phyloP scores from a whole-genome alignment of 2,797 vertebrate genomes.

The Tympanoctomys barrerae region DNA sequence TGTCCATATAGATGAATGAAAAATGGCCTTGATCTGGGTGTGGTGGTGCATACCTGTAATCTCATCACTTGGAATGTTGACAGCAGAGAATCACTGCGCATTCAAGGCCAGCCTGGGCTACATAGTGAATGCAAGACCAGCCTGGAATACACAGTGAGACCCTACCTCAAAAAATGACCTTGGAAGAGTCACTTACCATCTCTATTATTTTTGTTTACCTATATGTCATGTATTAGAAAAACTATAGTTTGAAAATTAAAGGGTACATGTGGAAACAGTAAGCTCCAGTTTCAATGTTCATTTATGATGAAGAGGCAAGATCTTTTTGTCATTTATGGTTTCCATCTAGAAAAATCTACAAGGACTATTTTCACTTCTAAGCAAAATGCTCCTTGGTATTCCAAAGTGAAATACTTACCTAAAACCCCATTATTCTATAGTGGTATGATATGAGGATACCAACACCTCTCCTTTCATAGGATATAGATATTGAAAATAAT shows the following conservation, averaged over 20 bases:
- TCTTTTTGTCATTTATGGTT: background rate
- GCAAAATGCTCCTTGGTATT: background rate
- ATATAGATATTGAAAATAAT: conserved; percentile 36
- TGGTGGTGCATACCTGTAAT: too few species aligned
- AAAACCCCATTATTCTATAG: conserved; percentile 12
- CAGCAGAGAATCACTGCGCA: too few species aligned
- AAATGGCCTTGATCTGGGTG: background rate
- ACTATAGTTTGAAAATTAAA: background rate
- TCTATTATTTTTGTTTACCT: background rate
- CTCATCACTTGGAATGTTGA: too few species aligned
- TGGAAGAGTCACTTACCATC: background rate
- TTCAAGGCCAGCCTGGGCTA: too few species aligned
- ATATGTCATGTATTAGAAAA: conserved; percentile 2
- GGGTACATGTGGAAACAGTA: background rate
- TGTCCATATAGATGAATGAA: background rate
- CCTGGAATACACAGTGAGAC: too few species aligned
- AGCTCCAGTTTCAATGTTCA: background rate
- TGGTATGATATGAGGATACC: conserved; percentile 11
- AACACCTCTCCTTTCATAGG: background rate
- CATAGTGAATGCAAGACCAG: too few species aligned
- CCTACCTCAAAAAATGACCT: too few species aligned
- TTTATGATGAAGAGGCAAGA: background rate
- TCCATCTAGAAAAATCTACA: background rate
- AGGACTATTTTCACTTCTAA: background rate
- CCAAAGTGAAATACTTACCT: background rate